Conservation (phyloP, 1,140 invertebrate genomes). For the Trichogramma pretiosum region DNA sequence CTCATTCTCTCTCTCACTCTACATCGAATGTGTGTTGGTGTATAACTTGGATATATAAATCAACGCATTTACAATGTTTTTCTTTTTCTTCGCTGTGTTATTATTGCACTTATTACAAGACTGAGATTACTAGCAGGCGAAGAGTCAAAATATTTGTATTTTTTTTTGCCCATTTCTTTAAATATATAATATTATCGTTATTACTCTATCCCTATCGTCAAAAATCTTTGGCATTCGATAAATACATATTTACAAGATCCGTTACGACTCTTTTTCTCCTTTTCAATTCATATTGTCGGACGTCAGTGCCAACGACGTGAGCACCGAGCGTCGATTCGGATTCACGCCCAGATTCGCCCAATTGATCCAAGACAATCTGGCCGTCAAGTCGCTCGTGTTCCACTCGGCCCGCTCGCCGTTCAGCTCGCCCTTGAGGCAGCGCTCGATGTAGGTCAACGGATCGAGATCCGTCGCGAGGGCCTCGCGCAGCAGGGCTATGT, state of each 20-base stretch:
- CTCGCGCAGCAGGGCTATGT: conserved; percentile 88
- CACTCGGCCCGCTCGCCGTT: conserved; percentile 79
- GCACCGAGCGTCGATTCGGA: conserved; percentile 69
- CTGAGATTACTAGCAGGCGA: too few relatives aligned
- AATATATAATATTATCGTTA: too few relatives aligned
- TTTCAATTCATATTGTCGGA: conserved; percentile 61
- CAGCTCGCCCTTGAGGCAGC: conserved; percentile 79
- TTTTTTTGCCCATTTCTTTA: too few relatives aligned
- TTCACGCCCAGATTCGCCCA: conserved; percentile 96
- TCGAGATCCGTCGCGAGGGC: conserved; percentile 84
- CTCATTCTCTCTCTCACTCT: too few relatives aligned
- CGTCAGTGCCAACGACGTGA: conserved; percentile 71
- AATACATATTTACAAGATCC: conserved; percentile 1
- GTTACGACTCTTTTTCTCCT: not conserved
- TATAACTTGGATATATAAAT: too few relatives aligned
- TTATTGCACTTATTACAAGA: too few relatives aligned
- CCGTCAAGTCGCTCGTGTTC: conserved; percentile 97
- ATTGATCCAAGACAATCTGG: conserved; percentile 95
- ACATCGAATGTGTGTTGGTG: too few relatives aligned
- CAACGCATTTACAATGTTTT: too few relatives aligned
- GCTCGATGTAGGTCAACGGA: conserved; percentile 87
- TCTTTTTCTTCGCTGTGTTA: too few relatives aligned
- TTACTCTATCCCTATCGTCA: too few relatives aligned
- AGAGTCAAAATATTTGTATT: too few relatives aligned
- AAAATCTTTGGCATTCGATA: too few relatives aligned